Conservation (phyloP, 1,140 invertebrate genomes). For the Trachymyrmex cornetzi region DNA sequence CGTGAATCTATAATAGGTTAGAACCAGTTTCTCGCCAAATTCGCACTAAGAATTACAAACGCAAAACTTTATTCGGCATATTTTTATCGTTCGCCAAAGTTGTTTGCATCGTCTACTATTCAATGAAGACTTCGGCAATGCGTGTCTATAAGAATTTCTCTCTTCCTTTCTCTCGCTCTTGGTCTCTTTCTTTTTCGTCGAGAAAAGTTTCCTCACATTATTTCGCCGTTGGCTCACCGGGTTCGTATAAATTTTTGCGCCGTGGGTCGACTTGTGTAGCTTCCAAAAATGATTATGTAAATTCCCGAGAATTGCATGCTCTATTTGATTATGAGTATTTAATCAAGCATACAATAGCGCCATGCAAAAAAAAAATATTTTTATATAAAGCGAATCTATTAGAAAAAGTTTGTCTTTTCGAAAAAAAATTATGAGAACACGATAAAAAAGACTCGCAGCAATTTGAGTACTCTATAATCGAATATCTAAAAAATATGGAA, state of each 20-base stretch:
- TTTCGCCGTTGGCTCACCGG: constrained; percentile 50
- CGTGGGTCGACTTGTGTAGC: constrained; percentile 8
- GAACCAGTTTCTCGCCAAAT: constrained; percentile 40
- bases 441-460: background rate
- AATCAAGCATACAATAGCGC: constrained; percentile 20
- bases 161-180: background rate
- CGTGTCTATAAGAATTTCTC: background rate
- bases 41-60: constrained; percentile 46
- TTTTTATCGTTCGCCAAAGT: constrained; percentile 58
- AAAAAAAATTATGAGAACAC: background rate
- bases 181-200: background rate
- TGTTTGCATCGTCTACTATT: constrained; percentile 46
- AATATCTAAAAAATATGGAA: background rate
- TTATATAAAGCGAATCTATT: background rate
- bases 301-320: constrained; percentile 49
- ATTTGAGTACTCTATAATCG: background rate
- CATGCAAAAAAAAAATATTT: background rate
- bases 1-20: constrained; percentile 57
- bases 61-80: constrained; percentile 57
- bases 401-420: background rate
- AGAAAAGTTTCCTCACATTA: constrained; percentile 48
- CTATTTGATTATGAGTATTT: constrained; percentile 47
- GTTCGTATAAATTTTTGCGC: constrained; percentile 52
- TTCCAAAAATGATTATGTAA: constrained; percentile 58
- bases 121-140: background rate